Evolutionary conservation across 2,113 vertebrate species (phyloP).

Genomic region (Eleginops maclovinus): DNA sequence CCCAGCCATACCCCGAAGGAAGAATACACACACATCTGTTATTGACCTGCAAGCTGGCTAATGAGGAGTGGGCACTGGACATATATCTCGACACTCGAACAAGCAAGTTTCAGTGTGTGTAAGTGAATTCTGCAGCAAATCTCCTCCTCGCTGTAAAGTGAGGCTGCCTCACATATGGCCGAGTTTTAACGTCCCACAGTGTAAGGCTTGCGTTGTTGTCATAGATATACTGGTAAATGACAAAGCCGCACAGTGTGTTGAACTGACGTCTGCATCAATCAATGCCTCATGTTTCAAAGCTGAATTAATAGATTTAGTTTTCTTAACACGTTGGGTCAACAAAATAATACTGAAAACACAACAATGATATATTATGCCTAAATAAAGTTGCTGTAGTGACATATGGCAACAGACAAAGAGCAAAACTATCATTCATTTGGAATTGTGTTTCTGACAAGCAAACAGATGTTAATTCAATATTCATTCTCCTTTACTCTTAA

Average conservation of each 20-base stretch:
- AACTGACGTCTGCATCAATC: not conserved
- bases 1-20: slow-evolving; percentile 51
- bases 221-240: not conserved
- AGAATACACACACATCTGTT: slow-evolving; percentile 51
- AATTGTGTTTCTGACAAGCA: not conserved
- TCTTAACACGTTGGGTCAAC: not conserved
- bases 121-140: not conserved
- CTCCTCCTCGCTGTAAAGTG: not conserved
- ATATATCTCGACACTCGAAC: slow-evolving; percentile 26
- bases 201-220: not conserved
- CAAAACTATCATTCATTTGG: not conserved
- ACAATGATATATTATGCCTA: not conserved
- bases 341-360: not conserved
- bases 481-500: not conserved
- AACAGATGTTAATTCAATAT: no score
- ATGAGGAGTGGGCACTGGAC: slow-evolving; percentile 57
- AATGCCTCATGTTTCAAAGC: no score
- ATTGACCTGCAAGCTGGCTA: slow-evolving; percentile 64
- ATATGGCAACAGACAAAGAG: not conserved
- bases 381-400: not conserved
- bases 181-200: not conserved
- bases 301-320: no score
- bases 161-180: not conserved
- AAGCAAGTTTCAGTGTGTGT: not conserved
- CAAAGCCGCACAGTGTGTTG: not conserved